Conservation (phyloP, 2,797 vertebrate species). For the Phalanger gymnotis region DNA sequence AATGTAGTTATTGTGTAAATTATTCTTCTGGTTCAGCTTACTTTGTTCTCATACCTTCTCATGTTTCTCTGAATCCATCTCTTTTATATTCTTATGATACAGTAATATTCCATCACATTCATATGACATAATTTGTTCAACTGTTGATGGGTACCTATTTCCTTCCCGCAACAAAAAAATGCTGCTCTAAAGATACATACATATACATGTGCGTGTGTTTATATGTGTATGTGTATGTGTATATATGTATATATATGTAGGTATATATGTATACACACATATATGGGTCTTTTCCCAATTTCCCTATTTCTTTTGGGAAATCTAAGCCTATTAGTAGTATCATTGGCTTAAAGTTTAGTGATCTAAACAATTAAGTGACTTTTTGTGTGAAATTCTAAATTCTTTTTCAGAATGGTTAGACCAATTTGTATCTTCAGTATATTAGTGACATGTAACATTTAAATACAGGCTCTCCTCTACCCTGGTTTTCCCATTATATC, state of each 20-base stretch:
- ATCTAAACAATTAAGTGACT: neutral
- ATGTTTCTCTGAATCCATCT: neutral
- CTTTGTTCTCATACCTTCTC: neutral
- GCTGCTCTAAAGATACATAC: neutral
- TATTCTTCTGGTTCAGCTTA: neutral
- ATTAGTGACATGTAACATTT: neutral
- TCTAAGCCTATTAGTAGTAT: neutral
- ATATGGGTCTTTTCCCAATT: neutral
- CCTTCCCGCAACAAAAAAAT: neutral
- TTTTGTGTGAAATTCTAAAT: neutral
- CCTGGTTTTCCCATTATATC: neutral
- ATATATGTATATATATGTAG: too few species aligned
- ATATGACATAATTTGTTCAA: neutral
- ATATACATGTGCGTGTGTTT: too few species aligned
- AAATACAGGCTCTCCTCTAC: neutral
- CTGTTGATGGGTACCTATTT: neutral
- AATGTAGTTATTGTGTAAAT: neutral
- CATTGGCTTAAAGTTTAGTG: neutral
- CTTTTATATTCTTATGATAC: neutral
- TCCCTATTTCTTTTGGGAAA: neutral
- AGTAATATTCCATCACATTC: neutral
- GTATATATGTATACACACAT: too few species aligned
- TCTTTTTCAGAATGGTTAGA: neutral
- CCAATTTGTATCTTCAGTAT: neutral
- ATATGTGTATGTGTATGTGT: too few species aligned